Base-by-base conservation (phyloP, 2,797 vertebrate species). In the Pyrrhura leucotis region DNA sequence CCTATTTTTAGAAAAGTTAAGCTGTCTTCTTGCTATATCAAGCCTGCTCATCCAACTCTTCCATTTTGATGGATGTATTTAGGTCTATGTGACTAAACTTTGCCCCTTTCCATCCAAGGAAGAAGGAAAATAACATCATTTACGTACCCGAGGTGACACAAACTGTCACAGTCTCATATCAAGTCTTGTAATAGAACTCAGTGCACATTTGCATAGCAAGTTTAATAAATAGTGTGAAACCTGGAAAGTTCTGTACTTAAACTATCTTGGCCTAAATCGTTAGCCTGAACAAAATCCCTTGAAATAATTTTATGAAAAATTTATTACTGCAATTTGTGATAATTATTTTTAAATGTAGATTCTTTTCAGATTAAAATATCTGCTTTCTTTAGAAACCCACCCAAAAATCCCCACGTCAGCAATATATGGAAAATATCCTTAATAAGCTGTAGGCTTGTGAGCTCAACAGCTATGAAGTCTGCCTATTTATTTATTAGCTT, bases 21-120 rank as follows among this genome's bases (percentile, higher is more conserved):
- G 37, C 26, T 77, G 16, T 53, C 42, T 67, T 35, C 21, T 35
- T 4, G 4, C 21, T 85, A 0, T 42, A 83, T 19, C 45, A 85
- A 83, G 23, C 22, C 71, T 92, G 6, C 10, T 87, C n/a, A 67
- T 61, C 78, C 58, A 73, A 47, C 33, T 90, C 40, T 79, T 51
- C 51, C 21, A n/a, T 92, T 95, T 73, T 94, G 91, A 96, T 95
- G 67, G 90, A 96, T 85, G 42, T 84, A 95, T 91, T 95, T 89
- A 74, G 82, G 78, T 95, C 56, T 85, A 7, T 47, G 56, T 83
- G 63, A 93, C 66, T 78, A 45, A 97, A 90, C 62, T 86, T 89
- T 82, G 33, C 42, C 88, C 91, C 29, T 81, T 75, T 88, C 50
- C 31, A 72, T 71, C 44, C 90, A 92, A 83, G 26, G 29, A 91